Evolutionary conservation across 2,888 invertebrate genomes (phyloP), one percentile per base, ranked within the genome.

Genomic region (Orthonevra nobilis): DNA sequence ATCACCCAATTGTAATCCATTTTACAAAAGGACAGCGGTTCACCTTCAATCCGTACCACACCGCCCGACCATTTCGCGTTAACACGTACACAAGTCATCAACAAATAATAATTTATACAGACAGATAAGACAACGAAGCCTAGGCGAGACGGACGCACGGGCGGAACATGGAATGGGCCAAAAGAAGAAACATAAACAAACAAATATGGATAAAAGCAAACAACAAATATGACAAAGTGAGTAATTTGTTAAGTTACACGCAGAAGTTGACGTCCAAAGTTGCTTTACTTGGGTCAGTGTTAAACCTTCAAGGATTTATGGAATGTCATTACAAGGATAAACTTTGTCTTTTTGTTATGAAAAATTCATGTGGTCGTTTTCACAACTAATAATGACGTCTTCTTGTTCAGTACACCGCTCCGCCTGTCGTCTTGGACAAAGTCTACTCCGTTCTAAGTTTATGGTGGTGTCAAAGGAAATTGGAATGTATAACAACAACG

Each of bases 231-330:
- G 70, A 70, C 77, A 77, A 70, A 77, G 77, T 77, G 70, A 77
- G 77, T 70, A 77, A 77, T 77, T 77, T 77, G 77, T 77, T 70
- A 70, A 77, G 77, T 70, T 77, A 70, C 70, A 70, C 77, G 70
- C 58, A 52, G 69, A 75, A 46, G 70, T 58, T 64, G 64, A 70
- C 77, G 58, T 77, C 70, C 70, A 70, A n/a, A 77, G 70, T 77
- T 70, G 56, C 52, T 64, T 70, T 32, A 58, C 52, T 68, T 52
- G 70, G 77, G 77, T 70, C 70, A 77, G 58, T 70, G 77, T 44
- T 77, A 70, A 70, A 70, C 70, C 56, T 70, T 77, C 70, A 70
- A 64, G 64, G 77, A 77, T 77, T 77, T 77, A 77, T 77, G 77
- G 52, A 77, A 77, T 77, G 77, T 70, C 77, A 64, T 77, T 70